phyloP scores from a whole-genome alignment of 2,113 vertebrate genomes.

The Beaufortia kweichowensis region DNA sequence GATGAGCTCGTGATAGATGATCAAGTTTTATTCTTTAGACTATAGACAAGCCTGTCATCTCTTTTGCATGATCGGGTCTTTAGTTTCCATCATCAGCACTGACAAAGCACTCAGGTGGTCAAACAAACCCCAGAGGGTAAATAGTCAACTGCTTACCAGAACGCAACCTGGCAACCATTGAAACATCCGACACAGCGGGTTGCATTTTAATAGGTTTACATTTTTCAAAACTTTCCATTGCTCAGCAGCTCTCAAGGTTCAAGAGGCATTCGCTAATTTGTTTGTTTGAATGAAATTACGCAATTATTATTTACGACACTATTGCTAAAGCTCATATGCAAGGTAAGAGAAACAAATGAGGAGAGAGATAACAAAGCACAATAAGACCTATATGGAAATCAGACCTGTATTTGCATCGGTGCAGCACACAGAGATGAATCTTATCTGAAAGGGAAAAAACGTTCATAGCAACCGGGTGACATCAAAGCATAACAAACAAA shows the following conservation, averaged over 20 bases:
- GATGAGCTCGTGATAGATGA: slow-evolving; percentile 25
- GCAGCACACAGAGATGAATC: background rate
- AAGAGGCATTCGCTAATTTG: background rate
- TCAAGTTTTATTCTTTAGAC: slow-evolving; percentile 19
- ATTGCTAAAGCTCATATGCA: background rate
- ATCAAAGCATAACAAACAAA: background rate
- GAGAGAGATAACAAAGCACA: background rate
- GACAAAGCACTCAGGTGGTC: slow-evolving; percentile 28
- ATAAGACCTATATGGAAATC: background rate
- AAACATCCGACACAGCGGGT: slow-evolving; percentile 26
- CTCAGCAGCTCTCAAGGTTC: slow-evolving; percentile 24
- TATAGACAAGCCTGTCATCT: slow-evolving; percentile 23
- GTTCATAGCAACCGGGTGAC: background rate
- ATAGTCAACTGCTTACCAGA: slow-evolving; percentile 28
- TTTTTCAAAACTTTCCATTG: background rate
- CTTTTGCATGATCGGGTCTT: slow-evolving; percentile 34
- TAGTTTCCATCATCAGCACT: slow-evolving; percentile 38
- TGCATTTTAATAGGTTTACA: slow-evolving; percentile 25
- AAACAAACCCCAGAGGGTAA: slow-evolving; percentile 32
- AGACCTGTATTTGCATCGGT: slow-evolving; percentile 27
- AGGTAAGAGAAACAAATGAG: background rate
- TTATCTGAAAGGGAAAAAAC: background rate
- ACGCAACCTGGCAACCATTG: slow-evolving; percentile 38
- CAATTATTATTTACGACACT: background rate
- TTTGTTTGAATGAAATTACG: background rate